phyloP scores from a whole-genome alignment of 1,140 invertebrate genomes.

The Thaumatotibia leucotreta region DNA sequence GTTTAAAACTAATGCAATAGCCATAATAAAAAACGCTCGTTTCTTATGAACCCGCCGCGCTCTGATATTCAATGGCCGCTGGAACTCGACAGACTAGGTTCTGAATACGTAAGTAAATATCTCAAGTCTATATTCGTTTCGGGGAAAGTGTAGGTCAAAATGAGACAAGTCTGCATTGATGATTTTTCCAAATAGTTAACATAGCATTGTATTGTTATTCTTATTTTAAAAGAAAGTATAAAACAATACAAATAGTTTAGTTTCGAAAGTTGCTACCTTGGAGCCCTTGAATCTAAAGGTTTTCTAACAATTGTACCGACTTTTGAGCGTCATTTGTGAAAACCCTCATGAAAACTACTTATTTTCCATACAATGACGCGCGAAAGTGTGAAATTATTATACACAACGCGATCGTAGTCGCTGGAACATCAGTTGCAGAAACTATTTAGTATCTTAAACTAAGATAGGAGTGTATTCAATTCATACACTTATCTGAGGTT shows the following conservation, averaged over 20 bases:
- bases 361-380: background rate
- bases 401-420: no score
- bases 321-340: background rate
- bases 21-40: background rate
- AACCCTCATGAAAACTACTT: background rate
- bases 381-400: no score
- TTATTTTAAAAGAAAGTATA: background rate
- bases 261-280: background rate
- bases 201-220: background rate
- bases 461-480: no score
- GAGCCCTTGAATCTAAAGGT: background rate
- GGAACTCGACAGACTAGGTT: background rate
- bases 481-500: no score
- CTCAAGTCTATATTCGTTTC: background rate
- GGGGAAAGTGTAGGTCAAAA: constrained; percentile 6
- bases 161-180: background rate
- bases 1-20: background rate
- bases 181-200: background rate
- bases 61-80: background rate
- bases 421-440: no score
- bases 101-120: background rate
- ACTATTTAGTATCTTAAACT: no score
- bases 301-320: background rate
- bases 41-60: background rate
- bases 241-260: background rate